Conservation (phyloP, 2,113 vertebrate genomes). For the Tichodroma muraria region DNA sequence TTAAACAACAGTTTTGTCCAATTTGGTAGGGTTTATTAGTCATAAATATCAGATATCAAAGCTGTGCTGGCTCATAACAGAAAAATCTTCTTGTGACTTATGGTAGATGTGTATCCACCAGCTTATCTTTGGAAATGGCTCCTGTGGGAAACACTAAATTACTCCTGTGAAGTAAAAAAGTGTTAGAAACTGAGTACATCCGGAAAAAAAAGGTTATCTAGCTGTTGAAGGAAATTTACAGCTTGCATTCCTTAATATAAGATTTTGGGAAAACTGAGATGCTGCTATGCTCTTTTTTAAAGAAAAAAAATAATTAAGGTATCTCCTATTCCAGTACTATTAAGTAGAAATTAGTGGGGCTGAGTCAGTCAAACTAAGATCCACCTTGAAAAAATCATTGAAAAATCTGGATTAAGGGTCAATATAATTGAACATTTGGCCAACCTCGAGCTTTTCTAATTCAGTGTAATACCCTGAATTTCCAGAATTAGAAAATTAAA, state of each 20-base stretch:
- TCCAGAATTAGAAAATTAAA: neutral
- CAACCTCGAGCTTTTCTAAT: neutral
- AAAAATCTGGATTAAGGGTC: neutral
- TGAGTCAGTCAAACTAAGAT: neutral
- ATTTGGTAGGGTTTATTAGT: neutral
- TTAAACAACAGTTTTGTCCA: neutral
- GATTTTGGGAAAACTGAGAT: neutral
- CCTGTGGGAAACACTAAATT: neutral
- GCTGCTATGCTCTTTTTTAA: neutral
- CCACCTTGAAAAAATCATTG: neutral
- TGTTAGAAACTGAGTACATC: neutral
- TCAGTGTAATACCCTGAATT: neutral
- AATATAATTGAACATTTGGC: neutral
- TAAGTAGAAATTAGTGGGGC: neutral
- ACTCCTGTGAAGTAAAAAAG: neutral
- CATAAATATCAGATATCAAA: neutral
- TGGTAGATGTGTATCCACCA: neutral
- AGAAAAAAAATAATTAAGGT: neutral
- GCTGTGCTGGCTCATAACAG: neutral
- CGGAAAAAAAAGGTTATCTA: neutral
- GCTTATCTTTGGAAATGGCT: constrained; percentile 4
- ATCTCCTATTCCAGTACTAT: neutral
- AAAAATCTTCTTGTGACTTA: neutral
- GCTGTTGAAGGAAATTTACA: neutral
- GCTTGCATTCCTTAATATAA: neutral